These are phyloP conservation scores for Neofelis nebulosa DNA, from an alignment of 2,113 vertebrate species.

Conservation along the genomic window DNA sequence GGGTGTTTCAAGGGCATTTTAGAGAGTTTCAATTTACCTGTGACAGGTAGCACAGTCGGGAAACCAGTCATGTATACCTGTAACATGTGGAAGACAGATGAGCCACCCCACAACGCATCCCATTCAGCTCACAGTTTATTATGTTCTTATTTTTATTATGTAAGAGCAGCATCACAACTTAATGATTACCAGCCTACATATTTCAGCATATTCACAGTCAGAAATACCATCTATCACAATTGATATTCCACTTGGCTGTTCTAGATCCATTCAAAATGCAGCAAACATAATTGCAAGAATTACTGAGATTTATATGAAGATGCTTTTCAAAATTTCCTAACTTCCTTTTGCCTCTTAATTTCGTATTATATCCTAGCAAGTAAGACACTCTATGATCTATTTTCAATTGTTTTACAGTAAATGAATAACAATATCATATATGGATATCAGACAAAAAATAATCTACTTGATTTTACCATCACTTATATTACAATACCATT, in stretches of 20 bases:
- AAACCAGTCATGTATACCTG: neutral
- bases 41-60: neutral
- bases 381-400: neutral
- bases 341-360: neutral
- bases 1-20: neutral
- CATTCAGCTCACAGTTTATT: neutral
- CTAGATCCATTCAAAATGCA: slow-evolving; percentile 41
- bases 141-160: slow-evolving; percentile 48
- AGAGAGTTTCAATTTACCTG: slow-evolving; percentile 8
- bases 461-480: neutral
- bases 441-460: neutral
- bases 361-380: neutral
- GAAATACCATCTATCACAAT: slow-evolving; percentile 31
- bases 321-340: slow-evolving; percentile 21
- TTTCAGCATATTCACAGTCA: slow-evolving; percentile 53
- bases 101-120: neutral
- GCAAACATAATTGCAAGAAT: slow-evolving; percentile 25
- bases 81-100: neutral
- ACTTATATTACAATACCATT: neutral
- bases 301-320: slow-evolving; percentile 42
- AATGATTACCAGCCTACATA: neutral
- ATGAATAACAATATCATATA: neutral
- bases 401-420: neutral
- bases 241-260: slow-evolving; percentile 25
- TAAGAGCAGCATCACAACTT: neutral